phyloP scores from a whole-genome alignment of 2,888 invertebrate genomes.

The Drosophila falleni region DNA sequence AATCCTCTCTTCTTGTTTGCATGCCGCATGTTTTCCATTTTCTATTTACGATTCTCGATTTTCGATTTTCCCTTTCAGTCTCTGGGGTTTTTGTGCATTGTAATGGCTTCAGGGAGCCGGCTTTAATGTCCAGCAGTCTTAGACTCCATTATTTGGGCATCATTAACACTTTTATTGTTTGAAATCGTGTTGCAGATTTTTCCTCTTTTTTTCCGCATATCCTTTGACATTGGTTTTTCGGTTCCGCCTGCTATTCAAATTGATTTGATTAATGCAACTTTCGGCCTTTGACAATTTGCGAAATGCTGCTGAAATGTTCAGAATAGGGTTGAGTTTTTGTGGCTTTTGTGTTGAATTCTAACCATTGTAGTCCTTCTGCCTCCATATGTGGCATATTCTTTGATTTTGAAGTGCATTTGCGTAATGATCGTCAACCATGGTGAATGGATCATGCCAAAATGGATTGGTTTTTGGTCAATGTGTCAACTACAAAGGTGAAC shows the following conservation, averaged over 20 bases:
- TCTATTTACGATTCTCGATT: slow-evolving; percentile 3
- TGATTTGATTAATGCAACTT: slow-evolving; percentile 61
- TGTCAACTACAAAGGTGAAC: not conserved
- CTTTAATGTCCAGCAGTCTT: slow-evolving; percentile 17
- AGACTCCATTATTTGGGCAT: slow-evolving; percentile 74
- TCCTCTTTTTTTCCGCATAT: slow-evolving; percentile 29
- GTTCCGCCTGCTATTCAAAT: slow-evolving; percentile 57
- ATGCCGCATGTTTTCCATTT: slow-evolving; percentile 47
- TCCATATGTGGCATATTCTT: slow-evolving; percentile 11
- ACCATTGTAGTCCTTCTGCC: slow-evolving; percentile 38
- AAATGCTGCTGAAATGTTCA: slow-evolving; percentile 65
- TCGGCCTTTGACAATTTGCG: slow-evolving; percentile 34
- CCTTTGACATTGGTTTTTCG: slow-evolving; percentile 50
- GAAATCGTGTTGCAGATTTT: slow-evolving; percentile 23
- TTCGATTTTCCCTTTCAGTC: slow-evolving; percentile 12
- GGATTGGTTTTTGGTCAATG: slow-evolving; percentile 13
- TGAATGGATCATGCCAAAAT: slow-evolving; percentile 12
- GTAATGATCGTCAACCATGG: slow-evolving; percentile 49
- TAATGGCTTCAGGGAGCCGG: slow-evolving; percentile 54
- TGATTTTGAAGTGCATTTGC: slow-evolving; percentile 58
- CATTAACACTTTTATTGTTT: slow-evolving; percentile 80
- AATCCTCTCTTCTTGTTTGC: slow-evolving; percentile 56
- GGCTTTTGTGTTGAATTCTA: slow-evolving; percentile 39
- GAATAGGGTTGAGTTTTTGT: slow-evolving; percentile 44
- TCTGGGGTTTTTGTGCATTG: slow-evolving; percentile 61